Evolutionary conservation across 2,888 invertebrate species (phyloP).

Genomic region (Nomada fucata): DNA sequence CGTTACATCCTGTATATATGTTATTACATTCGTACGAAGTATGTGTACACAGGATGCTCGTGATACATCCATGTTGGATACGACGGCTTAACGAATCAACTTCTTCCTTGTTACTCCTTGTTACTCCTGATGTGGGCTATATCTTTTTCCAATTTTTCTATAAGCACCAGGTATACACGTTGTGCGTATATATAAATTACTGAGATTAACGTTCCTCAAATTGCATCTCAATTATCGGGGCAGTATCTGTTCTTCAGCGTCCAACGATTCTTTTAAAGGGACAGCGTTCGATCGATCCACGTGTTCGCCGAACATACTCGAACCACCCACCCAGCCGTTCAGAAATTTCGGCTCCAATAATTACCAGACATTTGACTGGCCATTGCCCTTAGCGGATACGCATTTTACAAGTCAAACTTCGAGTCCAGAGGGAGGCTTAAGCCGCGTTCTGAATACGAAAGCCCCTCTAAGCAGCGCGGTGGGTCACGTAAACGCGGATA

Average conservation of each 20-base stretch:
- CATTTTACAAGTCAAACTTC: neutral
- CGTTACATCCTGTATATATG: conserved; percentile 53
- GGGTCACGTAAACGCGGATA: conserved; percentile 60
- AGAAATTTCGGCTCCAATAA: neutral
- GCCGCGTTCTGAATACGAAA: conserved; percentile 14
- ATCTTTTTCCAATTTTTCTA: no score
- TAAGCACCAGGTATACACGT: no score
- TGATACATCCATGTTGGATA: conserved; percentile 25
- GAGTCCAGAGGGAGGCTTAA: neutral
- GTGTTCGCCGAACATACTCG: no score
- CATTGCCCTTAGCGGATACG: neutral
- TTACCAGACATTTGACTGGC: neutral
- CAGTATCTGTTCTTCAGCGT: no score
- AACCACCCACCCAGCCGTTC: no score
- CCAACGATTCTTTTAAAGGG: no score
- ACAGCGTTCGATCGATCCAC: no score
- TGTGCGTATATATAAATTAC: no score
- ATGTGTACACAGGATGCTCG: conserved; percentile 28
- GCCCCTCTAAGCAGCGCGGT: neutral
- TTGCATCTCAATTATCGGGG: no score
- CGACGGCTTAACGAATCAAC: conserved; percentile 18
- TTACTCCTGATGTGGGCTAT: no score
- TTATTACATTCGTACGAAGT: conserved; percentile 46
- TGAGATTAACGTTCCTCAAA: no score
- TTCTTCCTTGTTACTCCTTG: neutral